phyloP scores from a whole-genome alignment of 2,797 vertebrate genomes.

The Rhinoraja longicauda region DNA sequence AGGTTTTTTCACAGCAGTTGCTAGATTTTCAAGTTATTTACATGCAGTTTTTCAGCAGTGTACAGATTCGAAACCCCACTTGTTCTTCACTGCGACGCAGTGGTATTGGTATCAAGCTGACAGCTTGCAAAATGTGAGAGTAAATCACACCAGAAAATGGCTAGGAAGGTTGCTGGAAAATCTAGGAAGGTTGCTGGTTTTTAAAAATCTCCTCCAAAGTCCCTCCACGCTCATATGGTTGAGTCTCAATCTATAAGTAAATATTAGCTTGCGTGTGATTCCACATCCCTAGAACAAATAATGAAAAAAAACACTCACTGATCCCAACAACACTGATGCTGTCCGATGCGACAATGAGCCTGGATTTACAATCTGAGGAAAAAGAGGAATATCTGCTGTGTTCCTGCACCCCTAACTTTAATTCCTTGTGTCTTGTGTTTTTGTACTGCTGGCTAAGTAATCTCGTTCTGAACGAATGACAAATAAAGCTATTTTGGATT shows the following conservation, averaged over 20 bases:
- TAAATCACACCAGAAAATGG: not conserved
- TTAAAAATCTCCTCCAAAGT: not conserved
- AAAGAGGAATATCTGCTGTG: not conserved
- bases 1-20: not conserved
- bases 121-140: not conserved
- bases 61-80: not conserved
- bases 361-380: not conserved
- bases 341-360: too few species aligned
- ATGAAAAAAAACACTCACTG: not conserved
- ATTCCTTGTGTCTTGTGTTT: too few species aligned
- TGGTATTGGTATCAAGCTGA: not conserved
- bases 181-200: not conserved
- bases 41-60: not conserved
- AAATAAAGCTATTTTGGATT: too few species aligned
- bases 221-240: not conserved
- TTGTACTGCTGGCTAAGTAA: too few species aligned
- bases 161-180: not conserved
- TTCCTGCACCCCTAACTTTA: not conserved
- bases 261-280: not conserved
- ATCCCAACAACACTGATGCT: not conserved
- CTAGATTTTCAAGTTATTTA: not conserved
- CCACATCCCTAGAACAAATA: conserved; percentile 13
- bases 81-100: not conserved
- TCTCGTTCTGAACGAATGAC: too few species aligned
- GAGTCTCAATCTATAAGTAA: not conserved